phyloP scores from a whole-genome alignment of 2,113 vertebrate species.

The Menura novaehollandiae region DNA sequence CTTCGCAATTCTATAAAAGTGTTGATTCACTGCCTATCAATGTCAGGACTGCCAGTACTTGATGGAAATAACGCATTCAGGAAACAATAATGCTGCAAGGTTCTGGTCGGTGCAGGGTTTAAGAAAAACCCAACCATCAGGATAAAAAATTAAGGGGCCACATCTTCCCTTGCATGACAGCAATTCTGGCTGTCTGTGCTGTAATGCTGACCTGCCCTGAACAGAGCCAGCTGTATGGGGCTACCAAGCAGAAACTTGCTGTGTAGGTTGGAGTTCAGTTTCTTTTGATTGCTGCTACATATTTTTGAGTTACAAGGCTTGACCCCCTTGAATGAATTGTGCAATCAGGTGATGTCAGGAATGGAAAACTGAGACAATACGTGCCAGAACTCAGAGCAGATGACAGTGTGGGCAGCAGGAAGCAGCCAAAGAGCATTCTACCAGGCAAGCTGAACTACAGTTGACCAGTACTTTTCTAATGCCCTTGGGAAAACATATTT shows the following conservation, averaged over 20 bases:
- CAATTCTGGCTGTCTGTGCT: background rate
- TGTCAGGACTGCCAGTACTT: background rate
- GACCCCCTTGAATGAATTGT: background rate
- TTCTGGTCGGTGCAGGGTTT: background rate
- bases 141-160: conserved; percentile 43
- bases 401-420: background rate
- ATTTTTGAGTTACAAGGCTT: background rate
- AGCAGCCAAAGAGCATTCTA: background rate
- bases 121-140: background rate
- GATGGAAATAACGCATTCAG: background rate
- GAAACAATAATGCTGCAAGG: background rate
- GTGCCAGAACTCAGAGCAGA: conserved; percentile 15
- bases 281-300: background rate
- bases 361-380: background rate
- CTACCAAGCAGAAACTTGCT: conserved; percentile 23
- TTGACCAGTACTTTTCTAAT: background rate
- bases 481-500: background rate
- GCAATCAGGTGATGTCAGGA: background rate
- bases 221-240: background rate
- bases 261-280: background rate
- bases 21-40: conserved; percentile 36
- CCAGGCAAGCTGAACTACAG: background rate
- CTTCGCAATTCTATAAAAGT: background rate
- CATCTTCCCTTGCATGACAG: background rate
- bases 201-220: background rate